These are phyloP conservation scores for Hyaena hyaena DNA, from an alignment of 2,113 vertebrate genomes.

Conservation along the genomic window DNA sequence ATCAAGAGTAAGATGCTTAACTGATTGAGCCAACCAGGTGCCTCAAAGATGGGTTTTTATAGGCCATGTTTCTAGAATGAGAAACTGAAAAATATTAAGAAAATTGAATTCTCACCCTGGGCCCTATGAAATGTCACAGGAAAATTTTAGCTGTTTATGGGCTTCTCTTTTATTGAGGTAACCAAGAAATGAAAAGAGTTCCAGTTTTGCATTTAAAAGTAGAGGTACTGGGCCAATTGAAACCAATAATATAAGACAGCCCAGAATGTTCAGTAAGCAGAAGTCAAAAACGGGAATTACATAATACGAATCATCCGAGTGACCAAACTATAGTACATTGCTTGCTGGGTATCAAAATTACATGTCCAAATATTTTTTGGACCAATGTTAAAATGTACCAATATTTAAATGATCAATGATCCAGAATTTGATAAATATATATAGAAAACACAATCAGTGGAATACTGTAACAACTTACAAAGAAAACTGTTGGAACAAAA, in stretches of 20 bases:
- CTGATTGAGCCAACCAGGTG: too few relatives aligned
- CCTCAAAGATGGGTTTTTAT: not conserved
- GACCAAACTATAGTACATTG: not conserved
- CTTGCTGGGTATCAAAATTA: not conserved
- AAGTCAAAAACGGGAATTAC: not conserved
- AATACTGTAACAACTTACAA: not conserved
- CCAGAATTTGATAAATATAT: not conserved
- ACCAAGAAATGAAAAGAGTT: not conserved
- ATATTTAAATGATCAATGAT: not conserved
- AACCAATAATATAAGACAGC: not conserved
- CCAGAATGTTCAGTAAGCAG: not conserved
- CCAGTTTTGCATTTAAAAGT: not conserved
- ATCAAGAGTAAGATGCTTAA: too few relatives aligned
- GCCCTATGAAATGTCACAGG: not conserved
- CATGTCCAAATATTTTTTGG: not conserved
- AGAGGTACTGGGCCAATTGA: not conserved
- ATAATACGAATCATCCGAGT: not conserved
- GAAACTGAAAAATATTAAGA: not conserved
- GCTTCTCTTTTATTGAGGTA: not conserved
- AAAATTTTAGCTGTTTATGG: not conserved
- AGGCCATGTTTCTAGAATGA: not conserved
- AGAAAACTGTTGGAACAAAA: slow-evolving; percentile 2
- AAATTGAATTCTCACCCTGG: not conserved
- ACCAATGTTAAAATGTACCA: not conserved
- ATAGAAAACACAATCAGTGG: not conserved